phyloP scores from a whole-genome alignment of 2,888 invertebrate genomes.

The Prosopocoilus inquinatus region DNA sequence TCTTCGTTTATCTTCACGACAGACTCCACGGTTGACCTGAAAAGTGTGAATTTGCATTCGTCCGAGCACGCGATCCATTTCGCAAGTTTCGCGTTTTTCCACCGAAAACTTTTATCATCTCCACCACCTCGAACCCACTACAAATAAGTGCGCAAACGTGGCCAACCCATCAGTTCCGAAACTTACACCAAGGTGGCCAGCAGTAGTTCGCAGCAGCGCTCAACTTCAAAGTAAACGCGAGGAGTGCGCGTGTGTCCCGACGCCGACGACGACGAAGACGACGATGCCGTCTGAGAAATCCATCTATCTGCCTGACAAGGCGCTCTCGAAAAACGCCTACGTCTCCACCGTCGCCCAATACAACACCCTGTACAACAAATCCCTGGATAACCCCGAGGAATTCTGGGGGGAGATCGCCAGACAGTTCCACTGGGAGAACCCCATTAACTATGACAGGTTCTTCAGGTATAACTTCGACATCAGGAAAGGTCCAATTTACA shows the following conservation, averaged over 20 bases:
- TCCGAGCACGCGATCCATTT: too few relatives aligned
- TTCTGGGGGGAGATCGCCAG: conserved; percentile 95
- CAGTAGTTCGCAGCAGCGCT: conserved; percentile 1
- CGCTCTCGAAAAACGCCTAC: conserved; percentile 59
- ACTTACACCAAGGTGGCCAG: neutral
- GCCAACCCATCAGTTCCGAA: conserved; percentile 8
- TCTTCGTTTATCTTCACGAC: too few relatives aligned
- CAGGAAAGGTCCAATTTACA: conserved; percentile 82
- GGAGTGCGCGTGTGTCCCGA: conserved; percentile 4
- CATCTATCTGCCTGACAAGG: conserved; percentile 60
- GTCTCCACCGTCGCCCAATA: conserved; percentile 75
- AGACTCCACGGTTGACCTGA: too few relatives aligned
- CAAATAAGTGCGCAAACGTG: conserved; percentile 19
- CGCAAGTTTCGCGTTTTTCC: too few relatives aligned
- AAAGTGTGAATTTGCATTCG: too few relatives aligned
- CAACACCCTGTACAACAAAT: conserved; percentile 77
- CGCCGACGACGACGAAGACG: conserved; percentile 55
- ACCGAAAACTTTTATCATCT: too few relatives aligned
- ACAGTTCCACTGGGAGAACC: conserved; percentile 90
- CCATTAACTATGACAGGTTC: conserved; percentile 72
- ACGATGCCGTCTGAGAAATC: conserved; percentile 59
- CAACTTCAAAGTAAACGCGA: conserved; percentile 3
- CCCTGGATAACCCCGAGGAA: conserved; percentile 81
- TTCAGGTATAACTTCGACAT: conserved; percentile 90
- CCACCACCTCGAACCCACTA: neutral